Conservation (phyloP, 2,797 vertebrate species). For the Gallinago nigripennis region DNA sequence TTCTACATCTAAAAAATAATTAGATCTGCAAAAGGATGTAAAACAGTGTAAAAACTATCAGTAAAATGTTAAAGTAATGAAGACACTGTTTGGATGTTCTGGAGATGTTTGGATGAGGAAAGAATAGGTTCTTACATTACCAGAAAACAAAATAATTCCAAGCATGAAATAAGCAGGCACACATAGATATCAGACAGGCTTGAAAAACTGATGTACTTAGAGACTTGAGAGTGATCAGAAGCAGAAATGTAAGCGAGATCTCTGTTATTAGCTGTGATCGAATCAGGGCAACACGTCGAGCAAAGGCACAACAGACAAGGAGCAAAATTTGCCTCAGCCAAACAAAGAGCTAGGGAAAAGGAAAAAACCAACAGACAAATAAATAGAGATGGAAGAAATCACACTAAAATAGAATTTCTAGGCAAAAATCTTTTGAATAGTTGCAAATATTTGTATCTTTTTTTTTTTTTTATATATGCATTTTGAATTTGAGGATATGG, state of each 20-base stretch:
- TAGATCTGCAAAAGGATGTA: neutral
- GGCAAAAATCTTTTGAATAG: neutral
- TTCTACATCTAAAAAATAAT: neutral
- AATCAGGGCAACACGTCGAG: neutral
- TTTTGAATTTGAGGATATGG: neutral
- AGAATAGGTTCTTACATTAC: neutral
- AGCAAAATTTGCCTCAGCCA: neutral
- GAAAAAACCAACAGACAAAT: rapidly evolving
- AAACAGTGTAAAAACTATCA: neutral
- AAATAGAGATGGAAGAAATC: neutral
- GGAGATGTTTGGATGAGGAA: neutral
- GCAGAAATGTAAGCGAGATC: neutral
- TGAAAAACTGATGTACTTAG: neutral
- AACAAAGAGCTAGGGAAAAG: neutral
- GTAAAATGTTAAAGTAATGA: neutral
- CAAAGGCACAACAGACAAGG: neutral
- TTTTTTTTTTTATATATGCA: neutral
- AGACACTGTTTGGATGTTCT: neutral
- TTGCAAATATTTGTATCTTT: neutral
- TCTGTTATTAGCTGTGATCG: neutral
- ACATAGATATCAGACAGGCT: neutral
- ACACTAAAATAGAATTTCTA: neutral
- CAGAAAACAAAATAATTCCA: neutral
- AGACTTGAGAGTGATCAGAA: neutral
- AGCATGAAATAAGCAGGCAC: neutral